These are phyloP conservation scores for Propithecus coquereli DNA, from an alignment of 2,113 vertebrate genomes.

Conservation along the genomic window DNA sequence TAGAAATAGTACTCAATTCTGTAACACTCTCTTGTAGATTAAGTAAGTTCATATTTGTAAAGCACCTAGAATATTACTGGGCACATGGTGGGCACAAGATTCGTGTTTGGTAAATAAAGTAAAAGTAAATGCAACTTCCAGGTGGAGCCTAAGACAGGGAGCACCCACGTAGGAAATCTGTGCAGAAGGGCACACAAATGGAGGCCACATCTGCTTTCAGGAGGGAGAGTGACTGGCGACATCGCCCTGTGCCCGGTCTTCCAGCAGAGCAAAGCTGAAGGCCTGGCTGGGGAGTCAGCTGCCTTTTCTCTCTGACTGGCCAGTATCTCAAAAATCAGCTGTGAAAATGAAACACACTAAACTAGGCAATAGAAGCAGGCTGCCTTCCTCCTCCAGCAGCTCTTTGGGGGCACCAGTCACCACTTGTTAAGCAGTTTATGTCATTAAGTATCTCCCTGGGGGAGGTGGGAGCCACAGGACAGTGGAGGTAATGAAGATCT, in stretches of 20 bases:
- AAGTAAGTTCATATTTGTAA: background rate
- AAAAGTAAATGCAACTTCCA: background rate
- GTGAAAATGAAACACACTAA: background rate
- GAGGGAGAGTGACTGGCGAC: background rate
- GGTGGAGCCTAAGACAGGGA: background rate
- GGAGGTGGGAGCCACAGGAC: constrained; percentile 62
- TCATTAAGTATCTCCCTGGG: constrained; percentile 64
- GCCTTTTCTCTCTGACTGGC: background rate
- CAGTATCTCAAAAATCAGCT: background rate
- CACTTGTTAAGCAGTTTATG: constrained; percentile 75
- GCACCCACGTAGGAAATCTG: background rate
- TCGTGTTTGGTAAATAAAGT: background rate
- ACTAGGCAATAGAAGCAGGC: accelerated
- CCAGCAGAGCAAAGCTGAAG: background rate
- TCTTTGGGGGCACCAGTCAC: constrained; percentile 22
- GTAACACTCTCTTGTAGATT: background rate
- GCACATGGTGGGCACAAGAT: background rate
- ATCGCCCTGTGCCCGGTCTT: background rate
- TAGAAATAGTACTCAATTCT: background rate
- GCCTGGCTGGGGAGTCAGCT: background rate
- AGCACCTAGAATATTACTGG: background rate
- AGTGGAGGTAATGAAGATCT: constrained; percentile 80
- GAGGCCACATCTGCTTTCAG: background rate
- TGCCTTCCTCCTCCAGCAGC: background rate
- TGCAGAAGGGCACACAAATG: background rate